Percentiles rank a stretch among this genome's conserved stretches.
phyloP scores from a whole-genome alignment of 1,140 invertebrate species.

The Fopius arisanus region DNA sequence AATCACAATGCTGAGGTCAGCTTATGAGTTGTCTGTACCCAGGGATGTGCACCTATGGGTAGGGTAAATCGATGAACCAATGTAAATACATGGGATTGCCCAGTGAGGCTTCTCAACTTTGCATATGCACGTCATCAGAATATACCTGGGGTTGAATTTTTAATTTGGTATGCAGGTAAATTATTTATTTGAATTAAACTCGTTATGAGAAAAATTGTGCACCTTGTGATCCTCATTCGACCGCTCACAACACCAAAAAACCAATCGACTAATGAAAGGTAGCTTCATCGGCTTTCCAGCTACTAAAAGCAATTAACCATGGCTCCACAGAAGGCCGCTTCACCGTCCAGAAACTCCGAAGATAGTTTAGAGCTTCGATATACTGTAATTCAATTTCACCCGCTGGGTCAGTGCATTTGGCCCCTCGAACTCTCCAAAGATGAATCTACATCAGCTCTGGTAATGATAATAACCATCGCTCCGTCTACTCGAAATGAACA shows the following conservation, averaged over 20 bases:
- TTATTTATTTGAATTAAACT: no score
- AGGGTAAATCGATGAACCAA: background rate
- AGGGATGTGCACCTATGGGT: background rate
- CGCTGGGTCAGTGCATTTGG: background rate
- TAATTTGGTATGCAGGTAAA: no score
- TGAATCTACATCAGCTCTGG: background rate
- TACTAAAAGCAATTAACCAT: background rate
- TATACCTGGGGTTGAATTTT: no score
- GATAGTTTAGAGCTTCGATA: background rate
- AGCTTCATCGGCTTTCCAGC: background rate
- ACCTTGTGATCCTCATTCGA: no score
- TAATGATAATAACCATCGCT: background rate
- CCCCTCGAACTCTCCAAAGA: background rate
- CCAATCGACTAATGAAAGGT: background rate
- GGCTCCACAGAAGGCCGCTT: background rate
- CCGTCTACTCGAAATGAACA: background rate
- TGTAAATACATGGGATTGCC: background rate
- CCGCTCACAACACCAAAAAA: background rate
- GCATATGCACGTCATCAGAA: background rate
- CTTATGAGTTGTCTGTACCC: constrained; percentile 2
- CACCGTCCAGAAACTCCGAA: background rate
- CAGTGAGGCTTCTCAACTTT: background rate
- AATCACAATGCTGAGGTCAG: constrained; percentile 3
- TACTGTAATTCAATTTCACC: background rate
- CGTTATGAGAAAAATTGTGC: no score